phyloP scores from a whole-genome alignment of 2,797 vertebrate genomes.

The Schizothorax lantsangensis region DNA sequence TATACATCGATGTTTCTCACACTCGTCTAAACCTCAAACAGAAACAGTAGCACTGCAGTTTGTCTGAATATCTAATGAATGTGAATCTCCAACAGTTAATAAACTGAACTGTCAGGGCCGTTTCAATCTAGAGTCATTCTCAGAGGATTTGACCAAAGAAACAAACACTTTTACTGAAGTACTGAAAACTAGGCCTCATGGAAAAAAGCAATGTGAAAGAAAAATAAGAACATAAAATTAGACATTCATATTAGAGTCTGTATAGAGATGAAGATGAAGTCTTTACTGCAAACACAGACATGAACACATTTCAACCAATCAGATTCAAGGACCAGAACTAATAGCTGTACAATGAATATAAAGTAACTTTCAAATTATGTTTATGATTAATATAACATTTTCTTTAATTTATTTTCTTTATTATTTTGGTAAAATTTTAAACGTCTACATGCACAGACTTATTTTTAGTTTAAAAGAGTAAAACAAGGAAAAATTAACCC shows the following conservation, averaged over 20 bases:
- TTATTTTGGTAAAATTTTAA: too few species aligned
- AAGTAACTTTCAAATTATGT: too few species aligned
- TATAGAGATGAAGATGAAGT: neutral
- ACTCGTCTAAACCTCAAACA: neutral
- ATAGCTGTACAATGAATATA: too few species aligned
- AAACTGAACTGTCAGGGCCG: neutral
- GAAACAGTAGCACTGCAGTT: neutral
- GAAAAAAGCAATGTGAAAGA: neutral
- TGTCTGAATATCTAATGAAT: neutral
- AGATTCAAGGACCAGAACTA: too few species aligned
- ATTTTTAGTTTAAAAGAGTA: too few species aligned
- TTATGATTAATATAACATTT: too few species aligned
- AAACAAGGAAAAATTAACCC: too few species aligned
- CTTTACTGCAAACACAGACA: too few species aligned
- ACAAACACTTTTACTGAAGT: neutral
- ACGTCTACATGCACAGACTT: too few species aligned
- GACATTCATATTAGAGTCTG: neutral
- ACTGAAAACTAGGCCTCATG: neutral
- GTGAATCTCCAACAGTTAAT: neutral
- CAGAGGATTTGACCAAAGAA: neutral
- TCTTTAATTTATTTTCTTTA: too few species aligned
- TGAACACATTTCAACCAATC: too few species aligned
- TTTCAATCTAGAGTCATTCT: neutral
- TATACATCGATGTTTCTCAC: neutral
- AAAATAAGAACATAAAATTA: neutral